A percentile compares a stretch with the other conserved stretches of the same genome.
Conservation (phyloP, 2,888 invertebrate species). For the Bellardia pandia region DNA sequence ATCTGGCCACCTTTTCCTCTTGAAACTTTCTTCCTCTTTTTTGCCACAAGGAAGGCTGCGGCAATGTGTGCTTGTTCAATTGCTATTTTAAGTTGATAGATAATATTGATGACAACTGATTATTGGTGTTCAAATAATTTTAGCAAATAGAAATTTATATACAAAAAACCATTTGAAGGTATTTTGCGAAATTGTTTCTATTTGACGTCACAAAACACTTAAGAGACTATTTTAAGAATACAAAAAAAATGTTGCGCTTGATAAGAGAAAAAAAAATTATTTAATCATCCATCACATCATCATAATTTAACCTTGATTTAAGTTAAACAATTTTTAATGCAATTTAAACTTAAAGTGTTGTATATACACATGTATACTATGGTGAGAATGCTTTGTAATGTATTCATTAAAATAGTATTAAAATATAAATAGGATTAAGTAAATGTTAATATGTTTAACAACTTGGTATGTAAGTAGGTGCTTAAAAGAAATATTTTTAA, state of each 20-base stretch:
- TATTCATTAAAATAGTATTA: constrained; percentile 31
- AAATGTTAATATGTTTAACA: constrained; percentile 2
- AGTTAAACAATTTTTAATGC: constrained; percentile 30
- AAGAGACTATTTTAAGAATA: constrained; percentile 49
- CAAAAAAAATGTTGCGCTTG: background rate
- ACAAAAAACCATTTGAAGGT: background rate
- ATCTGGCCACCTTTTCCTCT: no score
- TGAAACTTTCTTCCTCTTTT: no score
- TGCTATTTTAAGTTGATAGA: constrained; percentile 11
- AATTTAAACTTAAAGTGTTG: constrained; percentile 11
- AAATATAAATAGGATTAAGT: constrained; percentile 29
- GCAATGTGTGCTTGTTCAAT: background rate
- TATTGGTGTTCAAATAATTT: constrained; percentile 35
- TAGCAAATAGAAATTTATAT: constrained; percentile 2
- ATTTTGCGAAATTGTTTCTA: background rate
- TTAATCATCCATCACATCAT: constrained; percentile 20
- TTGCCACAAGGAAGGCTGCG: no score
- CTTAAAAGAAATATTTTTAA: no score
- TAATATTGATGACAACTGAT: constrained; percentile 51
- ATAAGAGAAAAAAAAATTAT: background rate
- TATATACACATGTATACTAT: background rate
- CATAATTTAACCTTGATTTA: constrained; percentile 58
- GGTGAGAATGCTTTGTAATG: background rate
- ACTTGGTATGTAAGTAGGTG: no score
- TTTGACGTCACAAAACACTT: constrained; percentile 65